These are phyloP conservation scores for Colistium nudipinnis DNA, from an alignment of 2,113 vertebrate genomes.

Conservation along the genomic window DNA sequence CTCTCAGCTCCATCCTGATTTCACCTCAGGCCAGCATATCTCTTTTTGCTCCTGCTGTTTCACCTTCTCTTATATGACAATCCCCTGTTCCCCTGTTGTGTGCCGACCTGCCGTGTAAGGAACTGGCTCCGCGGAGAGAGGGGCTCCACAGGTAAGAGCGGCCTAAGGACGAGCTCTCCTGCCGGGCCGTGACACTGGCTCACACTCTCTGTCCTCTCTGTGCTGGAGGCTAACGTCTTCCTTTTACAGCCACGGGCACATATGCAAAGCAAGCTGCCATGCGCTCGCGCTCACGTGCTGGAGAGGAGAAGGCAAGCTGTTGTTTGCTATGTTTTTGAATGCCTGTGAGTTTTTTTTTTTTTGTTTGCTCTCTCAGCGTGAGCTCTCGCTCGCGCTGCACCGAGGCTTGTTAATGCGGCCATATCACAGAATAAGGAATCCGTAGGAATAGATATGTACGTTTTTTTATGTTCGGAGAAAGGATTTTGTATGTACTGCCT, in stretches of 20 bases:
- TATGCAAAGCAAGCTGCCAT: slow-evolving; percentile 18
- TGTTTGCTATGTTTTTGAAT: slow-evolving; percentile 64
- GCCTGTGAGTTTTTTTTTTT: slow-evolving; percentile 27
- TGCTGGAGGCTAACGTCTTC: slow-evolving; percentile 26
- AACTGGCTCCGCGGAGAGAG: slow-evolving; percentile 36
- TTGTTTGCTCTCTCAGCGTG: slow-evolving; percentile 55
- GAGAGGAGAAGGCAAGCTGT: slow-evolving; percentile 39
- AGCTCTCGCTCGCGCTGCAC: slow-evolving; percentile 27
- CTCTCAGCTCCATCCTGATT: slow-evolving; percentile 12
- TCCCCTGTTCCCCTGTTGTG: slow-evolving; percentile 50
- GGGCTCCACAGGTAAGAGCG: slow-evolving; percentile 61
- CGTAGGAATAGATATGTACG: background rate
- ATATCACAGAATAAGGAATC: background rate
- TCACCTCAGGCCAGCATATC: slow-evolving; percentile 56
- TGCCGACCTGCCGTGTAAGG: slow-evolving; percentile 54
- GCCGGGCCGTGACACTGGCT: slow-evolving; percentile 46
- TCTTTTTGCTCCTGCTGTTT: slow-evolving; percentile 68
- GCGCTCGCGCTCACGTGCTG: slow-evolving; percentile 16
- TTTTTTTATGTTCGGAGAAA: background rate
- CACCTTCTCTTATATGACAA: slow-evolving; percentile 67
- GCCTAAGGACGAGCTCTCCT: slow-evolving; percentile 69
- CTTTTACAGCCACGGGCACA: slow-evolving; percentile 27
- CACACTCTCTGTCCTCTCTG: slow-evolving; percentile 48
- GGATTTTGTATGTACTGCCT: slow-evolving; percentile 19
- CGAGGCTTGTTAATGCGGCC: background rate